These are phyloP conservation scores for Cybosia mesomella DNA, from an alignment of 2,888 invertebrate species.

Conservation along the genomic window DNA sequence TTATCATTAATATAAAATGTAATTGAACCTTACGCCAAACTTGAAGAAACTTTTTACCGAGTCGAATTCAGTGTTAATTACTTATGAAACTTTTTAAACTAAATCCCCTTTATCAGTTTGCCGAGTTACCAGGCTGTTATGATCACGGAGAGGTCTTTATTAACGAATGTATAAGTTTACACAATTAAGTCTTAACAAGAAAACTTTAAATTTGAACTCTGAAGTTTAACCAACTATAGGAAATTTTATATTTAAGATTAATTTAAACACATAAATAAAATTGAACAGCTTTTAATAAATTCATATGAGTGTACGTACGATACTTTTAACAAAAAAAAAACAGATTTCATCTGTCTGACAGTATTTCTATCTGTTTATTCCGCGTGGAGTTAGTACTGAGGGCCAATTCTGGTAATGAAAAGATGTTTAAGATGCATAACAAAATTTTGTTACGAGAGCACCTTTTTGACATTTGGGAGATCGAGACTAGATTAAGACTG, in stretches of 20 bases:
- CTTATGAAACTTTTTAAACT: conserved; percentile 29
- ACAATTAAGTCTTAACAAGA: conserved; percentile 57
- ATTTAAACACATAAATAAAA: too few species aligned
- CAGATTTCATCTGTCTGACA: too few species aligned
- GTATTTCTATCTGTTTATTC: too few species aligned
- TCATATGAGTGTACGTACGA: too few species aligned
- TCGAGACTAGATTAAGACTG: too few species aligned
- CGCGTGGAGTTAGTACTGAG: too few species aligned
- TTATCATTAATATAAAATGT: conserved; percentile 16
- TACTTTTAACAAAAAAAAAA: too few species aligned
- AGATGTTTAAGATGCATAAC: too few species aligned
- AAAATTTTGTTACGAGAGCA: too few species aligned
- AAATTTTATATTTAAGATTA: background rate
- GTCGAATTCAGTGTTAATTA: conserved; percentile 30
- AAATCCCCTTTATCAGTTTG: conserved; percentile 41
- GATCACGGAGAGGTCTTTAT: conserved; percentile 44
- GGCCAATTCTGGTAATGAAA: too few species aligned
- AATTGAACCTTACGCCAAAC: conserved; percentile 8
- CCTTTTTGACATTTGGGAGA: too few species aligned
- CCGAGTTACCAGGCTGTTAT: conserved; percentile 50
- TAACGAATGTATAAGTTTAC: conserved; percentile 14
- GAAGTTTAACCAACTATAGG: conserved; percentile 37
- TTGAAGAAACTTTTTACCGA: background rate
- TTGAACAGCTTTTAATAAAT: too few species aligned
- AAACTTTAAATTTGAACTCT: conserved; percentile 54